Base-by-base conservation (phyloP, 2,888 invertebrate species). In the Lepas anatifera region DNA sequence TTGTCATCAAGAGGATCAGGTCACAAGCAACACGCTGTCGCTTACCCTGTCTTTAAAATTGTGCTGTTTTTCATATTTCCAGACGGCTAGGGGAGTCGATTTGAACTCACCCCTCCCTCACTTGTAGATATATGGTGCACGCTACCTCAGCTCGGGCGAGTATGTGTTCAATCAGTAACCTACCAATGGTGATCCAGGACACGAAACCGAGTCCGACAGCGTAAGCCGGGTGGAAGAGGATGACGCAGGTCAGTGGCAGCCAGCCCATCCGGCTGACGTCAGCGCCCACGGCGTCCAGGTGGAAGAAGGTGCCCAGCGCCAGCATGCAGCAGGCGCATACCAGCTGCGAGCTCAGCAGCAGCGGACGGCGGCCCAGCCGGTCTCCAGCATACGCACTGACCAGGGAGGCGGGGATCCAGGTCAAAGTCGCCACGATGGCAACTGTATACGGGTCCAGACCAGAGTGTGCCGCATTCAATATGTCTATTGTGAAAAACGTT, bases 331-430 rank as follows among this genome's bases (percentile, higher is more conserved):
- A 25, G 25, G 85, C 85, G 68, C 71, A 68, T 41, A 43, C 82
- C 3, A 86, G 80, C 68, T 88, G 88, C 27, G 94, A 95, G 72
- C 91, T 85, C 78, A 94, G 89, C 10, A 96, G 82, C 37, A 96
- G 83, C 58, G 91, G 87, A 83, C 94, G 93, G 74, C 96, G 86
- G 25, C 96, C 96, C 22, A 92, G 84, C 71, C 88, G 86, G 79
- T 97, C 96, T 77, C 96, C 94, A 58, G 95, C 80, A 25, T 87
- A 80, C 0, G 92, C 91, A 7, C 94, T 92, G 39, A 92, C 84
- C 77, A 94, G 89, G 1, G 93, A 94, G 8, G 93, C 90, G 35
- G 87, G 80, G 76, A 96, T 92, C 79, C 95, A 95, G 0, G 95
- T 94, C 39, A 88, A 78, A n/a, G 94, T 95, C 39, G 96, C 88